A percentile compares a stretch with the other conserved stretches of the same genome.
phyloP scores from a whole-genome alignment of 2,113 vertebrate species.

The Pseudopipra pipra region DNA sequence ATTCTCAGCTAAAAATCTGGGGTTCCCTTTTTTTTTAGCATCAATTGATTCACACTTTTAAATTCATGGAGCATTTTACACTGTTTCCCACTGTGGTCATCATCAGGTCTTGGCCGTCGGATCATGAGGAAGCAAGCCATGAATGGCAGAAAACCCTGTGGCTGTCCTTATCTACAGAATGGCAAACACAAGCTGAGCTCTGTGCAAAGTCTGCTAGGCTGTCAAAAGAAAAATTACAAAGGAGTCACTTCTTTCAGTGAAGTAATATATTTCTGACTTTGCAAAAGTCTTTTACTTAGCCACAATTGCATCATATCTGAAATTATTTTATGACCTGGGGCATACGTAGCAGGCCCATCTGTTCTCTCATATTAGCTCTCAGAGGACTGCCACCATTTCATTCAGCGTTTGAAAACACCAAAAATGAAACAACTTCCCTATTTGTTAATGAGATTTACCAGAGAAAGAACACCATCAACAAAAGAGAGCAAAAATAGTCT shows the following conservation, averaged over 20 bases:
- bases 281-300: constrained; percentile 67
- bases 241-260: constrained; percentile 49
- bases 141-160: constrained; percentile 77
- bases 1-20: constrained; percentile 23
- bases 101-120: constrained; percentile 71
- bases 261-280: constrained; percentile 74
- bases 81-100: constrained; percentile 74
- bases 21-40: background rate
- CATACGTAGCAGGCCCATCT: constrained; percentile 66
- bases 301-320: constrained; percentile 72
- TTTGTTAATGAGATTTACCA: constrained; percentile 53
- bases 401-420: constrained; percentile 59
- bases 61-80: constrained; percentile 81
- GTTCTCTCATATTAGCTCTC: constrained; percentile 68
- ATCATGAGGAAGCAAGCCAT: constrained; percentile 79
- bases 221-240: constrained; percentile 73
- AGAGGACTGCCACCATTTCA: constrained; percentile 64
- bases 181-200: constrained; percentile 71
- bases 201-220: constrained; percentile 54
- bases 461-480: background rate
- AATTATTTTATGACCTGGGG: constrained; percentile 75
- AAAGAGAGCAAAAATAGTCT: constrained; percentile 30
- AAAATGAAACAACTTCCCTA: constrained; percentile 61
- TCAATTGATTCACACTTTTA: constrained; percentile 78
- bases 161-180: constrained; percentile 78